phyloP scores from a whole-genome alignment of 2,797 vertebrate genomes.

The Phylloscopus collybita region DNA sequence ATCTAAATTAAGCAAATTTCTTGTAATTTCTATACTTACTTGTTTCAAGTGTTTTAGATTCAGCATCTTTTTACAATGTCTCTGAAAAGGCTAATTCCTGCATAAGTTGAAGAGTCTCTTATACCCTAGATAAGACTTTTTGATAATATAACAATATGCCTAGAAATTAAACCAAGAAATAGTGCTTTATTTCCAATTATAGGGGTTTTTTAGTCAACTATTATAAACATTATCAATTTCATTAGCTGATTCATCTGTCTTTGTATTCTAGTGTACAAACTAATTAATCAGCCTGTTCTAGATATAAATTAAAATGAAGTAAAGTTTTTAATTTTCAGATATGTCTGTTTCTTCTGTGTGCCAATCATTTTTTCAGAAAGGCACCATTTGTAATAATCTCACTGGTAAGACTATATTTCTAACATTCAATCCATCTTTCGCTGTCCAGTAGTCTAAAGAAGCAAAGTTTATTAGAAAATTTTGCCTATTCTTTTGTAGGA shows the following conservation, averaged over 20 bases:
- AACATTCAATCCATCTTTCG: background rate
- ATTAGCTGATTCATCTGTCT: background rate
- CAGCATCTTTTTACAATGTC: background rate
- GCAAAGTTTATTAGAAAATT: background rate
- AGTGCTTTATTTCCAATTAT: background rate
- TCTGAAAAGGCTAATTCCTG: background rate
- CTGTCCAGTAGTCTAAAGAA: background rate
- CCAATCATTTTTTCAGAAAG: background rate
- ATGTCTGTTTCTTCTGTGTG: background rate
- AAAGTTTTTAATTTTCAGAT: background rate
- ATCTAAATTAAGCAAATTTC: background rate
- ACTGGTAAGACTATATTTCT: background rate
- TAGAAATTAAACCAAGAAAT: background rate
- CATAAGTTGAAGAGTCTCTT: background rate
- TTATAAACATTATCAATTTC: background rate
- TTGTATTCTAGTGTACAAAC: background rate
- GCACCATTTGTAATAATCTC: background rate
- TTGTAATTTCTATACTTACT: background rate
- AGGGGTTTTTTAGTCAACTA: background rate
- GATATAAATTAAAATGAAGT: background rate
- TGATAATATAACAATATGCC: background rate
- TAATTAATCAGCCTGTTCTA: background rate
- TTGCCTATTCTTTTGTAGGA: background rate
- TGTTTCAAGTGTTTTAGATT: background rate
- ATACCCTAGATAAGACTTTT: background rate